Evolutionary conservation across 2,888 invertebrate genomes (phyloP).

Genomic region (Drosophila setosimentum): DNA sequence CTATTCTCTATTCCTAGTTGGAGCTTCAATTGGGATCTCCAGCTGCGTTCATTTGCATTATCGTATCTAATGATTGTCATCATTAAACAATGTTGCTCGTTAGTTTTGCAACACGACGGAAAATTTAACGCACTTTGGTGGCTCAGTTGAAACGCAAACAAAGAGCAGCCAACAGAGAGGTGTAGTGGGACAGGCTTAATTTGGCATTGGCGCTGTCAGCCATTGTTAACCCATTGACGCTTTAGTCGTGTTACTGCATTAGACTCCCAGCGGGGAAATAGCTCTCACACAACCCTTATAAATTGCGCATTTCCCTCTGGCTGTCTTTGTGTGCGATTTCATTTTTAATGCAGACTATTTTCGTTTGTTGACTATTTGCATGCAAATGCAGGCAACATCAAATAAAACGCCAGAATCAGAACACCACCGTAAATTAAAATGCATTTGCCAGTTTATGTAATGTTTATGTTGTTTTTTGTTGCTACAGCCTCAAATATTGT

Average conservation of each 20-base stretch:
- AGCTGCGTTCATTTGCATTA: constrained; percentile 78
- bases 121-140: constrained; percentile 49
- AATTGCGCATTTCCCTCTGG: constrained; percentile 30
- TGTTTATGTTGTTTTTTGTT: background rate
- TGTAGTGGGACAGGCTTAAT: background rate
- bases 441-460: constrained; percentile 69
- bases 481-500: constrained; percentile 22
- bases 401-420: constrained; percentile 4
- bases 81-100: constrained; percentile 80
- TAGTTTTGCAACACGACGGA: constrained; percentile 60
- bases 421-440: constrained; percentile 62
- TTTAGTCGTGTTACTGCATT: constrained; percentile 34
- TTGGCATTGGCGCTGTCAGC: constrained; percentile 6
- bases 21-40: constrained; percentile 23
- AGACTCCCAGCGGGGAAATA: constrained; percentile 5
- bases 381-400: constrained; percentile 43
- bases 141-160: constrained; percentile 42
- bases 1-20: constrained; percentile 2
- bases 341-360: constrained; percentile 55
- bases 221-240: constrained; percentile 40
- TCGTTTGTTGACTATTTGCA: constrained; percentile 54
- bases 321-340: constrained; percentile 41
- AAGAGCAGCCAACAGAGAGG: background rate
- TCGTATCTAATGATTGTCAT: constrained; percentile 81
- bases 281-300: constrained; percentile 2